phyloP scores from a whole-genome alignment of 1,140 invertebrate species.

The Hylyphantes graminicola region DNA sequence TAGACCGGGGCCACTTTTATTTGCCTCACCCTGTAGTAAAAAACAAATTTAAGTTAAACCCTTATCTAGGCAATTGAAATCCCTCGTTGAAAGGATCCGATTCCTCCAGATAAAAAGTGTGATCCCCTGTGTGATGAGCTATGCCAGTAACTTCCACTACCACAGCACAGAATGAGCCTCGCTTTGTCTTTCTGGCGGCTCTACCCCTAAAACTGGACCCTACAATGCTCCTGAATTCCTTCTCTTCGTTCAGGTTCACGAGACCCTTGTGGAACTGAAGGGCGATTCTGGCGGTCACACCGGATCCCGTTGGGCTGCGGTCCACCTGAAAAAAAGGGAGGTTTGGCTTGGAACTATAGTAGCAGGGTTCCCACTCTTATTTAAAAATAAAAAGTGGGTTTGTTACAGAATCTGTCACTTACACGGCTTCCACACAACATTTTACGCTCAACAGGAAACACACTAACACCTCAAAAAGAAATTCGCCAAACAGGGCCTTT shows the following conservation, averaged over 20 bases:
- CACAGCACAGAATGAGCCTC: conserved; percentile 4
- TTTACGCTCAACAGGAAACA: too few species aligned
- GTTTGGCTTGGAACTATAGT: too few species aligned
- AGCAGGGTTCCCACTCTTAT: too few species aligned
- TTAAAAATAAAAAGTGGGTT: too few species aligned
- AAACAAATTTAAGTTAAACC: neutral
- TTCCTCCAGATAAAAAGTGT: conserved; percentile 45
- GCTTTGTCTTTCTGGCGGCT: neutral
- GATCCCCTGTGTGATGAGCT: conserved; percentile 35
- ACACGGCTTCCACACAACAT: too few species aligned
- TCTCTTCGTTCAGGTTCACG: conserved; percentile 10
- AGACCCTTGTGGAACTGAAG: conserved; percentile 30
- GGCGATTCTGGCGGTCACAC: conserved; percentile 45
- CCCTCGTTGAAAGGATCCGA: conserved; percentile 22
- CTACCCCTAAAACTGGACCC: conserved; percentile 18
- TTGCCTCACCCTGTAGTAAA: too few species aligned
- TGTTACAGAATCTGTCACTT: too few species aligned
- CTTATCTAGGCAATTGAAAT: conserved; percentile 21
- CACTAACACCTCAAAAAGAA: too few species aligned
- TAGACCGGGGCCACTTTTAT: too few species aligned
- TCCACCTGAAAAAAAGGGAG: conserved; percentile 12
- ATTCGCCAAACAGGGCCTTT: too few species aligned
- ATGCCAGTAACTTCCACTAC: conserved; percentile 44
- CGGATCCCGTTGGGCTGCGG: conserved; percentile 47
- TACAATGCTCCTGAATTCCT: conserved; percentile 46